Evolutionary conservation across 2,113 vertebrate species (phyloP).

Genomic region (Gambusia holbrooki): DNA sequence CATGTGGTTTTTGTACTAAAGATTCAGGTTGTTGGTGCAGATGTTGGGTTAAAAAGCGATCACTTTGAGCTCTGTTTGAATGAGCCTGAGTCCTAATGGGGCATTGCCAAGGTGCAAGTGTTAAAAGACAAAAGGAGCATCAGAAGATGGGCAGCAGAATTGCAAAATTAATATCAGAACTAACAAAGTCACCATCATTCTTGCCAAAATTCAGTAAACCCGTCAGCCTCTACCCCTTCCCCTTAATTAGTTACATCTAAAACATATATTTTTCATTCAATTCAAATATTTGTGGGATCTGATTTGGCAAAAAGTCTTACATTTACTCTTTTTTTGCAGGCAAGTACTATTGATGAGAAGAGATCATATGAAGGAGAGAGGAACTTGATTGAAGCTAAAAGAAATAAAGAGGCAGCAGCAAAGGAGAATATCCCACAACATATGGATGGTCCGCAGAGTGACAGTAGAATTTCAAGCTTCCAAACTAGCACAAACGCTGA

Average conservation of each 20-base stretch:
- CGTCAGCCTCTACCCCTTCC: neutral
- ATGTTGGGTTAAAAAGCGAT: conserved; percentile 42
- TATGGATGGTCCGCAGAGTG: conserved; percentile 37
- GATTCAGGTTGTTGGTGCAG: conserved; percentile 23
- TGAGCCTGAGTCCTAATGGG: conserved; percentile 58
- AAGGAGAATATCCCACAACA: conserved; percentile 38
- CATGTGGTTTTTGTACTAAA: conserved; percentile 75
- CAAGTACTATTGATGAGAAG: conserved; percentile 65
- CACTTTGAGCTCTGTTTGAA: conserved; percentile 56
- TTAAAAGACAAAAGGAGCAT: conserved; percentile 22
- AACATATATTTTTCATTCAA: conserved; percentile 22
- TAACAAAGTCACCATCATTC: conserved; percentile 2
- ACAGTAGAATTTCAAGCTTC: conserved; percentile 1
- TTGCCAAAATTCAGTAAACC: conserved; percentile 25
- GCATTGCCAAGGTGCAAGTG: conserved; percentile 65
- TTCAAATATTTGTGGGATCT: conserved; percentile 42
- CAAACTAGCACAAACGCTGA: conserved; percentile 22
- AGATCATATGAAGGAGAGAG: conserved; percentile 69
- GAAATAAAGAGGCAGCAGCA: conserved; percentile 49
- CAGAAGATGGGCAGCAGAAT: conserved; percentile 15
- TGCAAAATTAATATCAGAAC: conserved; percentile 9
- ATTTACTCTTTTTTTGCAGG: conserved; percentile 79
- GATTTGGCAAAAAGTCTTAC: conserved; percentile 70
- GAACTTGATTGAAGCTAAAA: conserved; percentile 67
- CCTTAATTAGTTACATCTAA: conserved; percentile 9